Conservation (phyloP, 1,140 invertebrate genomes). For the Drosophila grimshawi region DNA sequence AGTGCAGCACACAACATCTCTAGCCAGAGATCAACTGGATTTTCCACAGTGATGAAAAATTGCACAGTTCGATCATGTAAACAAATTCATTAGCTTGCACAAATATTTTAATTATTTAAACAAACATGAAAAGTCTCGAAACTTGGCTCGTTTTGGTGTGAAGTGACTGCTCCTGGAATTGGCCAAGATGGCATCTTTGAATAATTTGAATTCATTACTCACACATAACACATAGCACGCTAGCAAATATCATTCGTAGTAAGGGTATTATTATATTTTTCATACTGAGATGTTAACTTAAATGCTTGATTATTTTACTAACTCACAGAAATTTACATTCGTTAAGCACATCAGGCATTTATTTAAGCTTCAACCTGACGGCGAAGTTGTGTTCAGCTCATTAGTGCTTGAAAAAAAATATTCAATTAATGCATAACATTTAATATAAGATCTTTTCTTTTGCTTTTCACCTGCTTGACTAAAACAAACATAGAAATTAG, state of each 20-base stretch:
- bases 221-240: background rate
- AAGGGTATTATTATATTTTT: background rate
- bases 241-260: no score
- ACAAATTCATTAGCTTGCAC: conserved; percentile 77
- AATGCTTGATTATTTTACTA: no score
- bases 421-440: no score
- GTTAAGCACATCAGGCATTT: no score
- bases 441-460: no score
- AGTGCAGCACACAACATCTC: background rate
- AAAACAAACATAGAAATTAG: no score
- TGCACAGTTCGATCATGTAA: conserved; percentile 78
- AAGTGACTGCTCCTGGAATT: conserved; percentile 41
- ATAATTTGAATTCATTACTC: conserved; percentile 26
- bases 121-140: conserved; percentile 39
- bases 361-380: no score
- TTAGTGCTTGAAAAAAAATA: no score
- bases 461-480: no score
- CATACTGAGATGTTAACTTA: no score
- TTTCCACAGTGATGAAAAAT: conserved; percentile 74
- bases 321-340: no score
- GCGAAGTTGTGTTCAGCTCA: no score
- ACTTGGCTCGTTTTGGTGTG: conserved; percentile 15
- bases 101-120: conserved; percentile 80
- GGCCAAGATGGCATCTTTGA: conserved; percentile 24
- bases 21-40: conserved; percentile 56